phyloP scores from a whole-genome alignment of 2,797 vertebrate genomes.

The Epinephelus malabaricus region DNA sequence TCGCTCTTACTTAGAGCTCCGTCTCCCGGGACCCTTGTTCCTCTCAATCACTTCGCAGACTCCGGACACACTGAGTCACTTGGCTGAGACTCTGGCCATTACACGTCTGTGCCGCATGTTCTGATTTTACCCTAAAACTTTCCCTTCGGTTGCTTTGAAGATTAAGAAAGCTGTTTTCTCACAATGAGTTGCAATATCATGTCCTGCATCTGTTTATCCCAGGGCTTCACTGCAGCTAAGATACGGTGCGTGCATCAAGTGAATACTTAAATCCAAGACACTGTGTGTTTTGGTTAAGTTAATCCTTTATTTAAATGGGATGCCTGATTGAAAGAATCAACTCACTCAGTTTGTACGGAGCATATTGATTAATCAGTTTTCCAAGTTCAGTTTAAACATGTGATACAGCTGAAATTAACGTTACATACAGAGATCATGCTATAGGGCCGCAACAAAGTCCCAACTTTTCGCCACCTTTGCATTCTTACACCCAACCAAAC shows the following conservation, averaged over 20 bases:
- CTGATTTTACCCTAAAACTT: slow-evolving; percentile 14
- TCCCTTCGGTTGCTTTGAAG: slow-evolving; percentile 11
- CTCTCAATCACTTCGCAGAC: slow-evolving; percentile 78
- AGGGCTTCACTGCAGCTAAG: neutral
- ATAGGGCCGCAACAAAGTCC: too few relatives aligned
- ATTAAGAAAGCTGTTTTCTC: neutral
- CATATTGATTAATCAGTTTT: neutral
- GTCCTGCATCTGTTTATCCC: neutral
- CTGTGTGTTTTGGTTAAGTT: neutral
- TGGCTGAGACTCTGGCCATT: slow-evolving; percentile 54
- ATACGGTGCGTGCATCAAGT: neutral
- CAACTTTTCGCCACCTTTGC: too few relatives aligned
- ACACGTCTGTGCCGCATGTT: slow-evolving; percentile 25
- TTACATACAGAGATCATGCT: too few relatives aligned
- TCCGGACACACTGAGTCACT: slow-evolving; percentile 52
- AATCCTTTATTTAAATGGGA: neutral
- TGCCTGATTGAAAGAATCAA: neutral
- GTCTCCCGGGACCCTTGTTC: slow-evolving; percentile 72
- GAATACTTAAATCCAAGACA: neutral
- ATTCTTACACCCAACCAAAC: too few relatives aligned
- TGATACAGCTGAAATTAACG: neutral
- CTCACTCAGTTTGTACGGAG: neutral
- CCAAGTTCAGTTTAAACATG: slow-evolving; percentile 1
- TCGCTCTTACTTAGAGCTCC: slow-evolving; percentile 78
- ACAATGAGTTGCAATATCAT: neutral